Base-by-base conservation (phyloP, 1,140 invertebrate species). In the Papilio polytes region DNA sequence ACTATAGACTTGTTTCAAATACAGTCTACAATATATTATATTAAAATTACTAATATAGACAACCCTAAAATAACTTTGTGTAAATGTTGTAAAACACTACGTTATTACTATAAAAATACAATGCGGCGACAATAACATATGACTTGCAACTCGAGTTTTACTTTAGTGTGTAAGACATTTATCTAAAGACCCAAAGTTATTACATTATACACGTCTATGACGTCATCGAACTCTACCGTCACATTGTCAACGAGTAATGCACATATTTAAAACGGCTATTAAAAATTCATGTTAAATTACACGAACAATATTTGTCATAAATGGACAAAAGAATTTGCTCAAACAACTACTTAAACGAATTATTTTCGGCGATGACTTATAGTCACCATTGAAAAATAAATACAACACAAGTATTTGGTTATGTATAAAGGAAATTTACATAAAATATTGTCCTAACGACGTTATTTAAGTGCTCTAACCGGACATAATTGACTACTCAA, bases 311-410 rank as follows among this genome's bases (percentile, higher is more conserved):
- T 63, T 41, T 8, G n/a, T 20, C 2, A 18, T 20, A 59, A 59
- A 63, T 26, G 20, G 22, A 63, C 10, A 26, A 22, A 63, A 10
- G 22, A 1, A 20, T 10, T 8, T 20, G 20, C 36, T 41, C 36
- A 26, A 6, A 66, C 20, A 66, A 66, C 22, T 26, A 70, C 36
- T 70, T 31, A 70, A 70, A 70, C 26, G 12, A 18, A 31, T 15
- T 66, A 66, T 18, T 36, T 63, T 70, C 26, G 26, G 26, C 63
- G 63, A 70, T 66, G 13, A 70, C 26, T 70, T 70, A 70, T 31
- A 20, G 12, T 13, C 22, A 13, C 22, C 12, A 66, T 66, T 70
- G 10, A 70, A 26, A 70, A 70, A 70, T 70, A 70, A 31, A 31
- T 70, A 31, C 26, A 26, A 31, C 63, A 63, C 56, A 31, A 70